Conservation (phyloP, 2,888 invertebrate genomes). For the Chrysolina oricalcia region DNA sequence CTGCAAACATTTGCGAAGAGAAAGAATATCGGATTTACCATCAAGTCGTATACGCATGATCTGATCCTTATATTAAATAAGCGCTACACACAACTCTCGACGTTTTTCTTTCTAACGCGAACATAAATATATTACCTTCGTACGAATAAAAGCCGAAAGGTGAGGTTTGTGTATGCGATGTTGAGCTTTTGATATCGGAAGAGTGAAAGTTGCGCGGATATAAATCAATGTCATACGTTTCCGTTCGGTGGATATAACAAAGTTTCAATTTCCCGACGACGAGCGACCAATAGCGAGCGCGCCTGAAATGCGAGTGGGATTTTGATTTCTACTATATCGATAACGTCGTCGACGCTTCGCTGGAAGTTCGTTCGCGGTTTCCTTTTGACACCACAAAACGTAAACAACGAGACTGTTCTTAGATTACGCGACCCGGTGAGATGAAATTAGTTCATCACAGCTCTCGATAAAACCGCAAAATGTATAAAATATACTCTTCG, state of each 20-base stretch:
- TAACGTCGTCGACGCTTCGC: background rate
- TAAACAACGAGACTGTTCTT: background rate
- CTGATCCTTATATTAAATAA: constrained; percentile 36
- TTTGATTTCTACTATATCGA: constrained; percentile 14
- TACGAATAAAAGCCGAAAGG: constrained; percentile 24
- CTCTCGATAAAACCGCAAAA: too few species aligned
- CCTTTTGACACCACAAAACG: constrained; percentile 4
- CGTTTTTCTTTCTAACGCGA: constrained; percentile 37
- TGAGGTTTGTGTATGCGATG: constrained; percentile 24
- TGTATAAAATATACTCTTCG: too few species aligned
- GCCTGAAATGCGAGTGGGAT: constrained; percentile 8
- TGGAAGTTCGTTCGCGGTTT: constrained; percentile 2
- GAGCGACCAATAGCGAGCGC: constrained; percentile 21
- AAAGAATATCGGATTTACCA: constrained; percentile 38
- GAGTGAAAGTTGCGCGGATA: constrained; percentile 55
- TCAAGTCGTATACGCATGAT: constrained; percentile 36
- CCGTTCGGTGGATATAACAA: constrained; percentile 58
- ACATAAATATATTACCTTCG: constrained; percentile 25
- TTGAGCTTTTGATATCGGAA: constrained; percentile 36
- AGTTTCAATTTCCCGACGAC: constrained; percentile 67
- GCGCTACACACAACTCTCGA: constrained; percentile 36
- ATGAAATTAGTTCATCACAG: background rate
- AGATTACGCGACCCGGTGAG: background rate
- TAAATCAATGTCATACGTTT: constrained; percentile 69
- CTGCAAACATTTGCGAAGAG: constrained; percentile 37